Evolutionary conservation across 1,140 invertebrate species (phyloP).

Genomic region (Apocrypta bakeri): DNA sequence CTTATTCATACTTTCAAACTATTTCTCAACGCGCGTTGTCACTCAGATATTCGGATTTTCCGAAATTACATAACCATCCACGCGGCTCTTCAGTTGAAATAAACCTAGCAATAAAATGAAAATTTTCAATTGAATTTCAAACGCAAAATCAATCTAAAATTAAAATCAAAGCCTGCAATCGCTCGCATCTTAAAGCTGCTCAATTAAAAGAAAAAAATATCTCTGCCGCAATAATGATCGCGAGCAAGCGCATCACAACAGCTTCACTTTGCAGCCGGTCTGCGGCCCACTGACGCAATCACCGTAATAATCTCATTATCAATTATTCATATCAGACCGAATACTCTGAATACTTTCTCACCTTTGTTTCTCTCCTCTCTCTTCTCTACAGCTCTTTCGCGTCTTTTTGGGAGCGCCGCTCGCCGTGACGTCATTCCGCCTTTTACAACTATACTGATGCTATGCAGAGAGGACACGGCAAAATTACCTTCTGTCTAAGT

Average conservation of each 20-base stretch:
- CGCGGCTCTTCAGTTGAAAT: too few species aligned
- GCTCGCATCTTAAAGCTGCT: neutral
- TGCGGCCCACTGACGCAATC: conserved; percentile 16
- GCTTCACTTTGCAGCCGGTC: too few species aligned
- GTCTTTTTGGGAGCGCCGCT: conserved; percentile 26
- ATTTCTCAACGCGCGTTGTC: too few species aligned
- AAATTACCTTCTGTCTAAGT: neutral
- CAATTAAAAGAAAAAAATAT: neutral
- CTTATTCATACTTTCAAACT: too few species aligned
- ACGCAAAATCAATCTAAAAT: neutral
- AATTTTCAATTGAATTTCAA: too few species aligned
- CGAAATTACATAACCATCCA: too few species aligned
- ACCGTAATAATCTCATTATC: conserved; percentile 37
- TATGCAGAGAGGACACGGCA: neutral
- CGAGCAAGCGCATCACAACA: neutral
- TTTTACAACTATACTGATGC: neutral
- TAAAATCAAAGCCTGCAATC: neutral
- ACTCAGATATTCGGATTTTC: too few species aligned
- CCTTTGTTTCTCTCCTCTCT: conserved; percentile 35
- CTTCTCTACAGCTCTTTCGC: neutral
- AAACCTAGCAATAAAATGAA: too few species aligned
- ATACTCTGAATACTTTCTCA: conserved; percentile 39
- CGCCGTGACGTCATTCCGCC: conserved; percentile 12
- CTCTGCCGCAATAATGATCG: neutral
- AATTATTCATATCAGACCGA: conserved; percentile 39